These are phyloP conservation scores for Scaptodrosophila lebanonensis DNA, from an alignment of 1,140 invertebrate species.

Conservation along the genomic window DNA sequence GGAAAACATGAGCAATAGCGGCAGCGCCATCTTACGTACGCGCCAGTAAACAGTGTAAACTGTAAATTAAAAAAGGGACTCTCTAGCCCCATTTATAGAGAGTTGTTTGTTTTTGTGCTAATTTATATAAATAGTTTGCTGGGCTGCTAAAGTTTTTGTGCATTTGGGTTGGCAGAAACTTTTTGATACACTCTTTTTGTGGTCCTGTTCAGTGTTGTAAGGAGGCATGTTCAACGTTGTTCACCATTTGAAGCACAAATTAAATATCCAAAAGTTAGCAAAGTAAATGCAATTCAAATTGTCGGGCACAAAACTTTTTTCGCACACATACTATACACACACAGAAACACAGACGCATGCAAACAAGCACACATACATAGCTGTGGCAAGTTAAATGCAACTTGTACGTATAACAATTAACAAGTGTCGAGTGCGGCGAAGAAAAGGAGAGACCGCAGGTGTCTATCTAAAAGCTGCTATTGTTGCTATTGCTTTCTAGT, in stretches of 20 bases:
- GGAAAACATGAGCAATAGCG: constrained; percentile 34
- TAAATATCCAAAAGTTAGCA: constrained; percentile 43
- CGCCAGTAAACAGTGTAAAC: constrained; percentile 36
- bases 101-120: constrained; percentile 36
- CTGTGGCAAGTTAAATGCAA: constrained; percentile 11
- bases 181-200: constrained; percentile 51
- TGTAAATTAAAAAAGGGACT: too few relatives aligned
- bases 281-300: neutral
- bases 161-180: constrained; percentile 42
- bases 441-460: too few relatives aligned
- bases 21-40: constrained; percentile 53
- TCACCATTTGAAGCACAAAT: constrained; percentile 47
- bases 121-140: constrained; percentile 32
- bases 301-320: constrained; percentile 3
- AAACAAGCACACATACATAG: too few relatives aligned
- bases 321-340: too few relatives aligned
- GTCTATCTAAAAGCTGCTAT: too few relatives aligned
- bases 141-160: constrained; percentile 28
- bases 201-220: constrained; percentile 8
- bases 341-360: too few relatives aligned
- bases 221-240: too few relatives aligned
- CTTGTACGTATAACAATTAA: constrained; percentile 56
- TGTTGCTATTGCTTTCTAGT: too few relatives aligned
- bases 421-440: too few relatives aligned
- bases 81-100: too few relatives aligned